Percentiles rank a stretch among this genome's conserved stretches.
Conservation (phyloP, 2,113 vertebrate species). For the Sula dactylatra region DNA sequence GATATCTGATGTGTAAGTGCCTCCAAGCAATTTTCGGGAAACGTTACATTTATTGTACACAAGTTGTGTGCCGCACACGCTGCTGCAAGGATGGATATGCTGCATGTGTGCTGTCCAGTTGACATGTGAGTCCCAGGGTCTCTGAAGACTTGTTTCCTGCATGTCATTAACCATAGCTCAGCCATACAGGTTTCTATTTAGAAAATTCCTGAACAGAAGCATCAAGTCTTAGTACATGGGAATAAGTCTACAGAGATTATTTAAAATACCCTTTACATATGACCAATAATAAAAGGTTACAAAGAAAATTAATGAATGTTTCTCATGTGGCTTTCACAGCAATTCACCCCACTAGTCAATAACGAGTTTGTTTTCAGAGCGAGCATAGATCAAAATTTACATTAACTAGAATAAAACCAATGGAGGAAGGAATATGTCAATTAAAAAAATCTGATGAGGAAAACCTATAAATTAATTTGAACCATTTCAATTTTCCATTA, state of each 20-base stretch:
- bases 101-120: neutral
- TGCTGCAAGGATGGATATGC: neutral
- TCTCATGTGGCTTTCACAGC: neutral
- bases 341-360: neutral
- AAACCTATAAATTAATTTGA: neutral
- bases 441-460: neutral
- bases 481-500: neutral
- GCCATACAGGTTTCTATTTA: neutral
- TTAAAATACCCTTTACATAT: neutral
- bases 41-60: neutral
- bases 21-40: neutral
- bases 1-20: neutral
- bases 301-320: neutral
- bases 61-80: neutral
- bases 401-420: neutral
- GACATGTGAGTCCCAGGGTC: neutral
- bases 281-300: neutral
- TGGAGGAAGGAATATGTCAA: neutral
- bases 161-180: neutral
- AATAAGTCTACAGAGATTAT: neutral
- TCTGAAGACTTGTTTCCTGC: neutral
- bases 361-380: neutral
- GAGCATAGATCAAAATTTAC: neutral
- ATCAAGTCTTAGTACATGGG: neutral
- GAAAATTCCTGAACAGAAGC: neutral